Conservation (phyloP, 2,797 vertebrate genomes). For the Meda fulgida region DNA sequence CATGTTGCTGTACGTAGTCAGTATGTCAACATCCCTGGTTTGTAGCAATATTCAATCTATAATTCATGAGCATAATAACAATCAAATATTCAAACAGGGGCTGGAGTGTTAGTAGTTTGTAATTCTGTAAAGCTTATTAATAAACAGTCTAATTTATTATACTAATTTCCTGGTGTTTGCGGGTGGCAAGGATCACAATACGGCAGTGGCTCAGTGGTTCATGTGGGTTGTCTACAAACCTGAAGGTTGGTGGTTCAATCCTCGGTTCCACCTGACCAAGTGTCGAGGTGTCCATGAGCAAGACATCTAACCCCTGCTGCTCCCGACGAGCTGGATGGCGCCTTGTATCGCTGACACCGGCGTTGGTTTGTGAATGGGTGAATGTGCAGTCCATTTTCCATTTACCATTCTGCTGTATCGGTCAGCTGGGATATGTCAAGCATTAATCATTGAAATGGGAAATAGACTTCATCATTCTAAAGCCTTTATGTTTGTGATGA, state of each 20-base stretch:
- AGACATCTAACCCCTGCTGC: no score
- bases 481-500: conserved; percentile 4
- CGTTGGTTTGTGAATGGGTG: no score
- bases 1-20: conserved; percentile 1
- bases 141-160: conserved; percentile 25
- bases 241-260: no score
- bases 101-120: conserved; percentile 26
- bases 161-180: conserved; percentile 13
- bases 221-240: no score
- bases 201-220: no score
- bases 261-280: no score
- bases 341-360: no score
- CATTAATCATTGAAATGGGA: conserved; percentile 74
- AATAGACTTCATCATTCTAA: conserved; percentile 72
- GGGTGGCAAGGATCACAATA: conserved; percentile 28
- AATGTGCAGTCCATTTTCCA: no score
- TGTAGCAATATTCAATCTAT: conserved; percentile 33
- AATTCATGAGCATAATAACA: conserved; percentile 36
- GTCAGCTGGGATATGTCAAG: conserved; percentile 62
- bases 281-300: no score
- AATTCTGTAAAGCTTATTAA: conserved; percentile 28
- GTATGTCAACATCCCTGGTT: conserved; percentile 26
- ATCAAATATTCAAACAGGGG: conserved; percentile 41
- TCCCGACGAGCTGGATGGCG: no score
- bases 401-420: conserved; percentile 11